Evolutionary conservation across 1,140 invertebrate species (phyloP).

Genomic region (Platyscapa corneri): DNA sequence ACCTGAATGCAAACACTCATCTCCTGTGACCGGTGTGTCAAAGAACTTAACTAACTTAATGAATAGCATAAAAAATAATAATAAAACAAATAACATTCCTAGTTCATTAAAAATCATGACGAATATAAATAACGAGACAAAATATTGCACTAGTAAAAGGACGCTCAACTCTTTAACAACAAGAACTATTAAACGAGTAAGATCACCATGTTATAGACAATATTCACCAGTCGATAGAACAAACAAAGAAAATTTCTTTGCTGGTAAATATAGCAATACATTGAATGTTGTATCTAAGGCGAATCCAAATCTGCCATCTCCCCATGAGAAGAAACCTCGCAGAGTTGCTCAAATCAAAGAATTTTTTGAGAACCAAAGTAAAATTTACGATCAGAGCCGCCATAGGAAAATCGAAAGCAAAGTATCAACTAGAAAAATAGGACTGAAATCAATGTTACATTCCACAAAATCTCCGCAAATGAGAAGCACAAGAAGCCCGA

Average conservation of each 20-base stretch:
- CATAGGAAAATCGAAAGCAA: background rate
- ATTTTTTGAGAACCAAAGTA: slow-evolving; percentile 15
- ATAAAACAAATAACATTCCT: background rate
- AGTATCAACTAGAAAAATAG: background rate
- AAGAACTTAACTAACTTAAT: background rate
- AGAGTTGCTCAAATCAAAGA: slow-evolving; percentile 8
- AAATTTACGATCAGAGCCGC: background rate
- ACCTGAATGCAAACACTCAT: background rate
- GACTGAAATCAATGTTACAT: background rate
- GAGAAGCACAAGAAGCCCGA: slow-evolving; percentile 2
- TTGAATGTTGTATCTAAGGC: background rate
- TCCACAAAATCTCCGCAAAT: background rate
- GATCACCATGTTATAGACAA: background rate
- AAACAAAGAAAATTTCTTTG: slow-evolving; percentile 6
- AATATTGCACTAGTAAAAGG: background rate
- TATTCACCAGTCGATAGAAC: background rate
- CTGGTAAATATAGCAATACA: background rate
- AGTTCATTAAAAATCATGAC: slow-evolving; percentile 4
- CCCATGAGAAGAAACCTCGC: background rate
- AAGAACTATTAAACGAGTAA: background rate
- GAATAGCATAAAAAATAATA: background rate
- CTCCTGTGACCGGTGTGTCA: background rate
- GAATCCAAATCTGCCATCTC: background rate
- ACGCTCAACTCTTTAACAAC: background rate
- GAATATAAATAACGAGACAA: slow-evolving; percentile 4